phyloP scores from a whole-genome alignment of 23 tunicate species.

The Clavelina lepadiformis region DNA sequence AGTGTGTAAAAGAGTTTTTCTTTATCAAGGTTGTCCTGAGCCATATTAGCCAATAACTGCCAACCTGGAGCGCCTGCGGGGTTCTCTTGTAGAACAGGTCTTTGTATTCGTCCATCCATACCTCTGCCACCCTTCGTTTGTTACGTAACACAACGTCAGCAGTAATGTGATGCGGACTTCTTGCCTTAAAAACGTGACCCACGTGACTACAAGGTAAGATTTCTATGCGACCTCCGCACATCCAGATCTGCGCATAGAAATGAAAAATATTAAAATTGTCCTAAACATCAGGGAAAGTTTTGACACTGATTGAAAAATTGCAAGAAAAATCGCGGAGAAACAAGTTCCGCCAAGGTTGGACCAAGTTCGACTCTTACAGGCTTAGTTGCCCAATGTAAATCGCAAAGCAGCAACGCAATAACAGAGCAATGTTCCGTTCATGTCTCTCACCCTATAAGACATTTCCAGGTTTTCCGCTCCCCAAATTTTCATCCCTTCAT shows the following conservation, averaged over 20 bases:
- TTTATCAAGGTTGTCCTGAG: too few species aligned
- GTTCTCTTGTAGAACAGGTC: slow-evolving; percentile 55
- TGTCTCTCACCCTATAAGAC: slow-evolving; percentile 92
- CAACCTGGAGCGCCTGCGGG: slow-evolving; percentile 58
- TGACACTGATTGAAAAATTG: too few species aligned
- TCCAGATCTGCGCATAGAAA: slow-evolving; percentile 70
- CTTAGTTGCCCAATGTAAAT: too few species aligned
- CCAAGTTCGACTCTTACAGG: too few species aligned
- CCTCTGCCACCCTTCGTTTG: slow-evolving; percentile 85
- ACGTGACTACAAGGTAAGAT: slow-evolving; percentile 97
- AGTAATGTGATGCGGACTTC: slow-evolving; percentile 33
- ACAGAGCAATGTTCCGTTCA: too few species aligned
- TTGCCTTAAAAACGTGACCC: slow-evolving; percentile 90
- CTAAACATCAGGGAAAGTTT: too few species aligned
- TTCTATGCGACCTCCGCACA: slow-evolving; percentile 92
- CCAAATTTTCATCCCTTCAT: slow-evolving; percentile 73
- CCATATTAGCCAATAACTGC: too few species aligned
- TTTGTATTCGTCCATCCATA: slow-evolving; percentile 87
- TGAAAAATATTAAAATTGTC: too few species aligned
- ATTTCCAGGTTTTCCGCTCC: slow-evolving; percentile 98
- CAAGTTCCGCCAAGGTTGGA: too few species aligned
- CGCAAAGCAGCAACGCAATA: too few species aligned
- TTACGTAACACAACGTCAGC: slow-evolving; percentile 50
- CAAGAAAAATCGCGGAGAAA: too few species aligned
- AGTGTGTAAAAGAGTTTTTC: not conserved